Percentiles rank a stretch among this genome's conserved stretches.
Evolutionary conservation across 2,888 invertebrate species (phyloP).

Genomic region (Hirtodrosophila trivittata): DNA sequence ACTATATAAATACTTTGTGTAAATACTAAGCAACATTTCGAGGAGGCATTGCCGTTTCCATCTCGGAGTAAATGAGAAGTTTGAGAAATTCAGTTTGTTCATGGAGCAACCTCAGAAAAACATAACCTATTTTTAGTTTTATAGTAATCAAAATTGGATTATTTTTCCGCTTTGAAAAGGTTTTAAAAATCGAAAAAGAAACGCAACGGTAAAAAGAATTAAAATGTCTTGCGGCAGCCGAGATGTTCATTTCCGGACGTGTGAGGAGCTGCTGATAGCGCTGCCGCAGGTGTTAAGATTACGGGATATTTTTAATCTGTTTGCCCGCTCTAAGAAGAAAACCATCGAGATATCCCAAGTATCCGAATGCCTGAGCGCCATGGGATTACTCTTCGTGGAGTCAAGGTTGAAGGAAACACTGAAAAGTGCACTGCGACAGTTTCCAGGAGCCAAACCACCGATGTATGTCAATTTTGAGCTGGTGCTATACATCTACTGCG

Average conservation of each 20-base stretch:
- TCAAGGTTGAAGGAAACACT: not conserved
- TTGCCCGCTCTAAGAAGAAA: not conserved
- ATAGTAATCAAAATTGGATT: too few relatives aligned
- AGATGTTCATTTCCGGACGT: conserved; percentile 16
- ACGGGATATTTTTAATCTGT: conserved; percentile 15
- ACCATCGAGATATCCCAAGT: conserved; percentile 14
- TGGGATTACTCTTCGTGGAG: conserved; percentile 29
- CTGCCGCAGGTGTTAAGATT: conserved; percentile 13
- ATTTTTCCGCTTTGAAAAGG: too few relatives aligned
- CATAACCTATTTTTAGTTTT: too few relatives aligned
- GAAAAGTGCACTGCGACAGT: not conserved
- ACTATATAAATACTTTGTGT: too few relatives aligned
- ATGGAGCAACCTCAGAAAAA: too few relatives aligned
- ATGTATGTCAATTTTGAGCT: conserved; percentile 26
- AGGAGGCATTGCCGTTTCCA: too few relatives aligned
- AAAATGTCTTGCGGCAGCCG: not conserved
- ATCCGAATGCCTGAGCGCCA: conserved; percentile 30
- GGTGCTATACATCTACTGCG: conserved; percentile 25
- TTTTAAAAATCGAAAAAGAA: too few relatives aligned
- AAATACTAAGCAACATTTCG: too few relatives aligned
- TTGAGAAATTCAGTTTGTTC: too few relatives aligned
- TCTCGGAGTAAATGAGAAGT: too few relatives aligned
- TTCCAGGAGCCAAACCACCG: conserved; percentile 7
- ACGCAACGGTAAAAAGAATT: too few relatives aligned
- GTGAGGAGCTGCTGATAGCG: conserved; percentile 17